A percentile compares a stretch with the other conserved stretches of the same genome.
Conservation (phyloP, 2,888 invertebrate genomes). For the Nematopogon swammerdamellus region DNA sequence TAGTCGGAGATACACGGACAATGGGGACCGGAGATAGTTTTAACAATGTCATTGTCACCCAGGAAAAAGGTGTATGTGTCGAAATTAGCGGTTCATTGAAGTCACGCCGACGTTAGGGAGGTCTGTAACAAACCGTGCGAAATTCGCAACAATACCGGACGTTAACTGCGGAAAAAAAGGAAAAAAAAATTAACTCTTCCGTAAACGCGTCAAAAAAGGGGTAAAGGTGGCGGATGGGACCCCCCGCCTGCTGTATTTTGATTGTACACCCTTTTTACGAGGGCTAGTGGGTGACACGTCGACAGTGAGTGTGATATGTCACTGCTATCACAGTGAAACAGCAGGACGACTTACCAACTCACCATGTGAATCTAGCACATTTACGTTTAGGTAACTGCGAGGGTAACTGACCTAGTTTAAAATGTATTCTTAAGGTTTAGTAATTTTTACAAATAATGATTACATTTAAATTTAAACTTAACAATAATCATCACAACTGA, state of each 20-base stretch:
- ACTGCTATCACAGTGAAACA: too few species aligned
- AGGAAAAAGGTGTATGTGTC: slow-evolving; percentile 27
- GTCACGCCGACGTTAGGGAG: slow-evolving; percentile 24
- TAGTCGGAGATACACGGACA: slow-evolving; percentile 22
- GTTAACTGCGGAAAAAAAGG: slow-evolving; percentile 12
- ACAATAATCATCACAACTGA: too few species aligned
- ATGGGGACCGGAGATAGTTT: slow-evolving; percentile 27
- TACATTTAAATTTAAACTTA: too few species aligned
- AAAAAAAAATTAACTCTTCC: slow-evolving; percentile 6
- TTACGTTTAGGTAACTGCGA: too few species aligned
- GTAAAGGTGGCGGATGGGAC: slow-evolving; percentile 24
- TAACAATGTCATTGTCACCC: slow-evolving; percentile 25
- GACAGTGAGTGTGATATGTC: too few species aligned
- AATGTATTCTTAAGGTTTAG: too few species aligned
- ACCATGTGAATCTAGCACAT: too few species aligned
- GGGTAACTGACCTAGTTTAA: too few species aligned
- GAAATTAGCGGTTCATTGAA: slow-evolving; percentile 49
- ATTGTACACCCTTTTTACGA: slow-evolving; percentile 13
- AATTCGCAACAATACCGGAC: slow-evolving; percentile 29
- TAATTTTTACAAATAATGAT: too few species aligned
- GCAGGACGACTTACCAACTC: too few species aligned
- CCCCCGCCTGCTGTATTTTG: slow-evolving; percentile 26
- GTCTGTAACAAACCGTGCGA: slow-evolving; percentile 47
- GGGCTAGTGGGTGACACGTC: too few species aligned
- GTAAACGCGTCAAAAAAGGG: slow-evolving; percentile 18